Base-by-base conservation (phyloP, 2,113 vertebrate species). In the Microcebus jonahi region DNA sequence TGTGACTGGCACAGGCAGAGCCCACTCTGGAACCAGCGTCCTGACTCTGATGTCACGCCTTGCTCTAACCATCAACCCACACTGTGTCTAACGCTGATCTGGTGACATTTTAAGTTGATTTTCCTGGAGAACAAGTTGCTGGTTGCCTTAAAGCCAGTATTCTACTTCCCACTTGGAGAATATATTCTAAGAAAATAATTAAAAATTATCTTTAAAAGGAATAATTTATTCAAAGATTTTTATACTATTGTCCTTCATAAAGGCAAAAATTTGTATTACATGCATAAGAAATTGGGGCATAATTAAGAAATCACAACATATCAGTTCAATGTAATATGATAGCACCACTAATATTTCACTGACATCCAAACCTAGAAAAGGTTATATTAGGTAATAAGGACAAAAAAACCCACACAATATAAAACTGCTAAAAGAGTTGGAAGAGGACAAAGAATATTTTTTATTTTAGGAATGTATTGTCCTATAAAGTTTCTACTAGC, bases 1-100 rank as follows among this genome's bases (percentile, higher is more conserved):
- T 0, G 8, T 1, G 3, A 15, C 15, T 20, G 1, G 0, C 0
- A 25, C 0, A 12, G 68, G 12, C 6, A 27, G 15, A 67, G 7
- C 7, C 61, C 1, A 0, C 27, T 70, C 34, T 42, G 11, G 45
- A 82, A 36, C 34, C 27, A 14, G 53, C 21, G 11, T 57, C 88
- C 55, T 0, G 1, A 68, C 6, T 8, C 50, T 34, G 3, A 11
- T 4, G 31, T 34, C 9, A 34, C 42, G 3, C 17, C 15, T 0
- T 15, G 42, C 29, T 82, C 45, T 61, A 55, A 36, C 63, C 2
- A 8, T 42, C 31, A 18, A 70, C 61, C 31, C 50, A 13, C 14
- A 12, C 3, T 5, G 59, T 36, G 73, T 12, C 2, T 4, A 5
- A 36, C 34, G 39, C 7, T 55, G 42, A 55, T 21, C 39, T 73